phyloP scores from a whole-genome alignment of 2,113 vertebrate species.

The Podarcis muralis region DNA sequence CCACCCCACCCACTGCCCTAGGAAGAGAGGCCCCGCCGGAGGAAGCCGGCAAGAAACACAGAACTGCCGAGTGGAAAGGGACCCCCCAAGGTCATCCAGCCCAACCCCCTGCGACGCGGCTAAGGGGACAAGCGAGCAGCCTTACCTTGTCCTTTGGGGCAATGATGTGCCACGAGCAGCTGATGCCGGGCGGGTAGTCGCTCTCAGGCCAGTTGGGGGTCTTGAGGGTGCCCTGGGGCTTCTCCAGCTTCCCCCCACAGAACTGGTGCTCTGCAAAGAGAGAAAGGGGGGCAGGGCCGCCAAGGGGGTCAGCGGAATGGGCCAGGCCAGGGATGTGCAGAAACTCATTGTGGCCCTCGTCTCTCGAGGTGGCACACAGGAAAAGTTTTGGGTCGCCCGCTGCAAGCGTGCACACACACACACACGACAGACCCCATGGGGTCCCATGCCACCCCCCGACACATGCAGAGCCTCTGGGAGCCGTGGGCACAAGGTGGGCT shows the following conservation, averaged over 20 bases:
- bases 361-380: too few species aligned
- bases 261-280: constrained; percentile 83
- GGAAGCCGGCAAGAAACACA: not conserved
- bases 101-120: too few species aligned
- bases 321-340: not conserved
- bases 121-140: not conserved
- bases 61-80: too few species aligned
- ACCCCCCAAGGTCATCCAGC: too few species aligned
- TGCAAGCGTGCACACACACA: not conserved
- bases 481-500: not conserved
- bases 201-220: constrained; percentile 91
- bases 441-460: too few species aligned
- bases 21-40: not conserved
- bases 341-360: not conserved
- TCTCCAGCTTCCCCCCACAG: constrained; percentile 88
- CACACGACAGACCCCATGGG: not conserved
- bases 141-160: constrained; percentile 83
- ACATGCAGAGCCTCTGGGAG: not conserved
- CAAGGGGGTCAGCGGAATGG: not conserved
- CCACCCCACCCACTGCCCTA: not conserved
- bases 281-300: constrained; percentile 23
- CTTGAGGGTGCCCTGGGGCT: constrained; percentile 83
- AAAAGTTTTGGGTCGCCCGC: not conserved
- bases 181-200: constrained; percentile 91
- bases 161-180: constrained; percentile 92